Conservation (phyloP, 1,140 invertebrate species). For the Cherax destructor region DNA sequence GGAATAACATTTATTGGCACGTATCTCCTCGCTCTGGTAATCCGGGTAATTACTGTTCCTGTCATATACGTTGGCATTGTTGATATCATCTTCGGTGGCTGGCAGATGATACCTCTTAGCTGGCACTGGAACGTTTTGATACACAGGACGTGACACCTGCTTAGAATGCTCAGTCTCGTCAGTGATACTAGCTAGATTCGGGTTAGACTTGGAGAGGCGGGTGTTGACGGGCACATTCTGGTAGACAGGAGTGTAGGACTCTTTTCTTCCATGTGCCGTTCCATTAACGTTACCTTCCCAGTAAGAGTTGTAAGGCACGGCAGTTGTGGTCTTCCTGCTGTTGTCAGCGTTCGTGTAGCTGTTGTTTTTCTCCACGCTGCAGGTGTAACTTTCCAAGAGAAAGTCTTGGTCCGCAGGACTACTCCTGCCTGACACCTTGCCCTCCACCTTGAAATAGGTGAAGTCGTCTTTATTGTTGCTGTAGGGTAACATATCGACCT, state of each 20-base stretch:
- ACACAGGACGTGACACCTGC: background rate
- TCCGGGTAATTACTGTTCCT: conserved; percentile 36
- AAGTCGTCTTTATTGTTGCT: conserved; percentile 32
- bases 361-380: background rate
- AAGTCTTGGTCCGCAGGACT: conserved; percentile 53
- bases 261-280: background rate
- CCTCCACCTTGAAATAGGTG: conserved; percentile 53
- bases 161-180: conserved; percentile 1
- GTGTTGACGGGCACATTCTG: conserved; percentile 45
- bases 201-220: conserved; percentile 51
- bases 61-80: conserved; percentile 16
- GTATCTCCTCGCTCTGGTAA: background rate
- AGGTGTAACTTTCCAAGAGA: conserved; percentile 36
- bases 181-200: conserved; percentile 12
- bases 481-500: conserved; percentile 35
- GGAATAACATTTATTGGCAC: background rate
- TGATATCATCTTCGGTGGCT: background rate
- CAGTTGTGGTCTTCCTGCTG: conserved; percentile 7
- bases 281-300: conserved; percentile 2
- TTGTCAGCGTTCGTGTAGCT: background rate
- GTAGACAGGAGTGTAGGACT: conserved; percentile 5
- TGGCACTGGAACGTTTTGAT: conserved; percentile 38
- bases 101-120: conserved; percentile 11
- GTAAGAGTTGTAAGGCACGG: background rate
- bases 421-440: conserved; percentile 10